Base-by-base conservation (phyloP, 23 tunicate genomes). In the Corella eumyota region DNA sequence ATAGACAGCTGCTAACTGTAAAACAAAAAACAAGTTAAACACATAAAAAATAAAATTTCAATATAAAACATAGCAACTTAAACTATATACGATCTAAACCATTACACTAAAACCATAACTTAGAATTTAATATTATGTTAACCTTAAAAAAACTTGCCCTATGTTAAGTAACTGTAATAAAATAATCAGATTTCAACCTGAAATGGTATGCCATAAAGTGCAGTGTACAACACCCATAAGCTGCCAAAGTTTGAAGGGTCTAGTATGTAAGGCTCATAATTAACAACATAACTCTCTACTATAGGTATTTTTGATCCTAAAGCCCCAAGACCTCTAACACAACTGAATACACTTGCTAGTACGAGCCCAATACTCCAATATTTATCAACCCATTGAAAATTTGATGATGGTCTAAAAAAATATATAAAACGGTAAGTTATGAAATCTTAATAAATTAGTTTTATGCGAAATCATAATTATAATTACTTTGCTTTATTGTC, bases 311-410 rank as follows among this genome's bases (percentile, higher is more conserved):
- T 48, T 0, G 83, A 75, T 6, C 76, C 83, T 13, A 84, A 52
- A 2, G 77, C 83, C 20, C 78, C 94, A 19, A 84, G 61, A 2
- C 76, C 94, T 4, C 83, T 73, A 7, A 84, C 34, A 2, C 58
- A 48, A 4, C 46, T 58, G 54, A 84, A 61, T 23, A 63, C 33
- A 5, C 64, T 25, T 25, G 69, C 57, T 9, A 53, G 3, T 4
- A 84, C 25, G 45, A 84, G 53, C 19, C 64, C 63, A 29, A 60
- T 3, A 0, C 36, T 36, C 20, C 72, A 17, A 46, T 72, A 22
- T 4, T 17, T 11, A 57, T 75, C 72, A 5, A 66, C 29, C 13
- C 25, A 38, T 36, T 32, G 31, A 25, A 34, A 25, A 3, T n/a
- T n/a, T n/a, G n/a, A n/a, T n/a, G n/a, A n/a, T n/a, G n/a, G n/a